These are phyloP conservation scores for Gryllus bimaculatus DNA, from an alignment of 1,140 invertebrate genomes.

Conservation along the genomic window DNA sequence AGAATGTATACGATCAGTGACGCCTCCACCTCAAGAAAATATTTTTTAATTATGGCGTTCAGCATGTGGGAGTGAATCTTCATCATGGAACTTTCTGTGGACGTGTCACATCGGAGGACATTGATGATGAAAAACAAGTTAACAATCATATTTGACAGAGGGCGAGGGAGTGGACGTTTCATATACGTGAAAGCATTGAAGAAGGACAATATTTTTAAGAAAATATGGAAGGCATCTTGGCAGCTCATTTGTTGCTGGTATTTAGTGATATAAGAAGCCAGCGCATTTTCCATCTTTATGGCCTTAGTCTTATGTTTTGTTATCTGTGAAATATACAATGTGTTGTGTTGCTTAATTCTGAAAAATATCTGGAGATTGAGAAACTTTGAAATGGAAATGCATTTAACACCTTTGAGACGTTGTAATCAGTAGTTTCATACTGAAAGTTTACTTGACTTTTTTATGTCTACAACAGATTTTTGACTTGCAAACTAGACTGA, in stretches of 20 bases:
- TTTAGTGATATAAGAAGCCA: neutral
- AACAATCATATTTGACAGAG: neutral
- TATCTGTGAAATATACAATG: too few relatives aligned
- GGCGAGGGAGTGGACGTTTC: neutral
- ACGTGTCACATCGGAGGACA: conserved; percentile 58
- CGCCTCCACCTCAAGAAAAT: conserved; percentile 63
- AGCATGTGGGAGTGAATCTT: conserved; percentile 70
- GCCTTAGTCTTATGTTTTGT: too few relatives aligned
- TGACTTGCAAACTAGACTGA: too few relatives aligned
- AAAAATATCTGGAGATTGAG: too few relatives aligned
- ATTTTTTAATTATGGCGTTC: conserved; percentile 62
- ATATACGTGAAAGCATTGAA: neutral
- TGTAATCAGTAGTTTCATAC: too few relatives aligned
- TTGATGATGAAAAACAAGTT: conserved; percentile 51
- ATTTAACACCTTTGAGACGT: too few relatives aligned
- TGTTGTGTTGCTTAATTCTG: too few relatives aligned
- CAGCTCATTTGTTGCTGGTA: neutral
- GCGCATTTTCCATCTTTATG: neutral
- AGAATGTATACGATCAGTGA: conserved; percentile 60
- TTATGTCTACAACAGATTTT: too few relatives aligned
- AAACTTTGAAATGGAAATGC: too few relatives aligned
- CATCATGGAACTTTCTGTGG: conserved; percentile 74
- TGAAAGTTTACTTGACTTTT: too few relatives aligned
- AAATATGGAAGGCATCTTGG: neutral
- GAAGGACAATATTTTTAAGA: neutral